A percentile compares a stretch with the other conserved stretches of the same genome.
These are phyloP conservation scores for Tyria jacobaeae DNA, from an alignment of 2,888 invertebrate genomes.

Conservation along the genomic window DNA sequence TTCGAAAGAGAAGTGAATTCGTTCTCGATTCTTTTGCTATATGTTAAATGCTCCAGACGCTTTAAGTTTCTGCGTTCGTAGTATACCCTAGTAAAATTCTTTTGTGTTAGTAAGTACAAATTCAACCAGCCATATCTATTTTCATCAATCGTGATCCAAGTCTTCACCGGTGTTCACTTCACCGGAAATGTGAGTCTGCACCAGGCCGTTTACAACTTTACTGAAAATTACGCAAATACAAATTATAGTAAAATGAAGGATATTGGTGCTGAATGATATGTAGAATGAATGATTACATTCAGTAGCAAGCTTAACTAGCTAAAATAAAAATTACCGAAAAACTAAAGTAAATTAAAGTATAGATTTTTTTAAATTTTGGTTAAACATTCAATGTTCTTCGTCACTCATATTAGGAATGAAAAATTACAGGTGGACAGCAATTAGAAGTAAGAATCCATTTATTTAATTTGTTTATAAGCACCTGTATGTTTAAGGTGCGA, in stretches of 20 bases:
- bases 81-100: background rate
- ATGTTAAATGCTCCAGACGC: constrained; percentile 30
- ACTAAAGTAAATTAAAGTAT: background rate
- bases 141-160: constrained; percentile 17
- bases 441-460: no score
- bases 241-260: constrained; percentile 34
- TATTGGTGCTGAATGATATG: constrained; percentile 53
- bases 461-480: no score
- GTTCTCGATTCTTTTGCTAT: constrained; percentile 13
- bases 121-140: constrained; percentile 37
- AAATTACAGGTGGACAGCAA: no score
- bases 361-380: constrained; percentile 1
- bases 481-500: no score
- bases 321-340: constrained; percentile 7
- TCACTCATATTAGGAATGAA: background rate
- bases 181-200: constrained; percentile 43
- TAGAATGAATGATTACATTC: constrained; percentile 29
- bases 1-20: background rate
- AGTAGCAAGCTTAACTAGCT: constrained; percentile 42
- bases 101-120: constrained; percentile 40
- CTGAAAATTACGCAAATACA: constrained; percentile 25
- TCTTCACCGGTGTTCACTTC: constrained; percentile 8
- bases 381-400: background rate
- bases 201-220: constrained; percentile 39
- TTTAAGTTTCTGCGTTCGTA: constrained; percentile 19